Base-by-base conservation (phyloP, 23 tunicate species). In the Clavelina lepadiformis region DNA sequence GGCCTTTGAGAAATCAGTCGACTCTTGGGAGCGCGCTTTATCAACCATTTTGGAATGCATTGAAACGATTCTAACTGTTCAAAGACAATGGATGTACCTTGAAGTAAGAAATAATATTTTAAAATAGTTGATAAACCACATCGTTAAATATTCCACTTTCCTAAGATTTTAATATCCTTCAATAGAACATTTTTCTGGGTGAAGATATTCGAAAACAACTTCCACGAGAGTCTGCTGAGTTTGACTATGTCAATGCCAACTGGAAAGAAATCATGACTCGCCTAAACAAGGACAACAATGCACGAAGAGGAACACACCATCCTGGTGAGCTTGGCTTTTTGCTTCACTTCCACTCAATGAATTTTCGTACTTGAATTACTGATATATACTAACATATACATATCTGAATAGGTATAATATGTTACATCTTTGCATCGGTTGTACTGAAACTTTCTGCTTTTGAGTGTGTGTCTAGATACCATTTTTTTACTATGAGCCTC, bases 161-260 rank as follows among this genome's bases (percentile, higher is more conserved):
- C 15, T 44, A 11, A 15, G 15, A 44, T 44, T 44, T 44, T 44
- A 11, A 44, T 47, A 30, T 68, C 15, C n/a, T 65, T 38, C 58
- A n/a, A 2, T 36, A 88, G 88, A 85, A 85, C 70, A 93, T 93
- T 38, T 93, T 93, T 59, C 63, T 93, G 0, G 99, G 99, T 21
- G 99, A 93, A 58, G 99, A 93, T 51, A 93, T 93, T 28, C 88
- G 99, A 28, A 93, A 93, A 65, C 99, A 93, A 72, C 79, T 93
- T 26, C 99, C 99, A 0, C 47, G 93, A 3, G 99, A 93, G 54
- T 93, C 99, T 3, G 88, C 99, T 20, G 94, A 85, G 31, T 93
- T 93, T 50, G 99, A 93, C 51, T 80, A 69, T 53, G 79, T 93
- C 49, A 85, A 93, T 52, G 65, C 21, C 20, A 75, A 79, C 60